Evolutionary conservation across 2,113 vertebrate genomes (phyloP).

Genomic region (Eulacestoma nigropectus): DNA sequence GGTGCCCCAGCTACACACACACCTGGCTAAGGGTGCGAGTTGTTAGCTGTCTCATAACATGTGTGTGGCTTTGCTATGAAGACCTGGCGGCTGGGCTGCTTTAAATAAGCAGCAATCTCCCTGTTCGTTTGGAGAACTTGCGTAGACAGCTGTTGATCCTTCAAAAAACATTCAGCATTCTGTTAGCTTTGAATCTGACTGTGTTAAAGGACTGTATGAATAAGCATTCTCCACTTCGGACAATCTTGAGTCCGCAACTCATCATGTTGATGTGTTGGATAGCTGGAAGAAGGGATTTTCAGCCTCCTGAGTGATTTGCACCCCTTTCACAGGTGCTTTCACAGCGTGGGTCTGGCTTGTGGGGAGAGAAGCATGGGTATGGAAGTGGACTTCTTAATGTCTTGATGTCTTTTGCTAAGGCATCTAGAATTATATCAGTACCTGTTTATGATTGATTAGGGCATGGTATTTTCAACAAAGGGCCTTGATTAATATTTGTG

Average conservation of each 20-base stretch:
- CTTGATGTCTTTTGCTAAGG: background rate
- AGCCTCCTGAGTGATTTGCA: background rate
- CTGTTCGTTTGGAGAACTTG: background rate
- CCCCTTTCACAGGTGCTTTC: background rate
- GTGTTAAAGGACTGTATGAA: background rate
- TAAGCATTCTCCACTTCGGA: background rate
- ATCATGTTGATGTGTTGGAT: background rate
- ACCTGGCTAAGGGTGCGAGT: background rate
- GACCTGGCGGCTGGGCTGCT: background rate
- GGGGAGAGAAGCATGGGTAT: background rate
- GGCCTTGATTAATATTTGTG: background rate
- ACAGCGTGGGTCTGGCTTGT: background rate
- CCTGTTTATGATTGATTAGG: background rate
- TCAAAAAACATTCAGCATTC: background rate
- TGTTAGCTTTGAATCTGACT: background rate
- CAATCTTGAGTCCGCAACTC: background rate
- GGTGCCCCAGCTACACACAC: accelerated
- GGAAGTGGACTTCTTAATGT: background rate
- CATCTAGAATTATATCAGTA: background rate
- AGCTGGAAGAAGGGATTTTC: background rate
- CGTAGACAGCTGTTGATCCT: background rate
- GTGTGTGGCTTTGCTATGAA: background rate
- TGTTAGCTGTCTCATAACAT: background rate
- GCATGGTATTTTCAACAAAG: background rate
- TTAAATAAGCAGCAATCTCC: background rate